Percentiles rank a stretch among this genome's conserved stretches.
These are phyloP conservation scores for Drosophila sulfurigaster DNA, from an alignment of 1,140 invertebrate genomes.

Conservation along the genomic window DNA sequence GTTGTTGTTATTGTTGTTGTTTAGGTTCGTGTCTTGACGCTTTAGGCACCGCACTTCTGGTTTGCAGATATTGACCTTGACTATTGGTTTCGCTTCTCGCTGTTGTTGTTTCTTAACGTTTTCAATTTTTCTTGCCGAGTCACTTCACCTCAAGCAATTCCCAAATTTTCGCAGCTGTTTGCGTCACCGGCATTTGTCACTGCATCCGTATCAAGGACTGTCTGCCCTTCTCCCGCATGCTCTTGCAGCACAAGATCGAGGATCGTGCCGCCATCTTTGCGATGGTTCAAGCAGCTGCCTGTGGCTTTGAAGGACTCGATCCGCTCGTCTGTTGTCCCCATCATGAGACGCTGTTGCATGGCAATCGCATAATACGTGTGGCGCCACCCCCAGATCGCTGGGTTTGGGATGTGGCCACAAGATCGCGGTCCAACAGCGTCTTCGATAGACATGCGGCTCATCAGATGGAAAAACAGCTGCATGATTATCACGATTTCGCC, in stretches of 20 bases:
- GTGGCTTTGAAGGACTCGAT: conserved; percentile 70
- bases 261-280: conserved; percentile 56
- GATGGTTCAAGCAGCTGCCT: conserved; percentile 59
- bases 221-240: conserved; percentile 37
- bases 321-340: conserved; percentile 66
- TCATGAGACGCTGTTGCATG: conserved; percentile 29
- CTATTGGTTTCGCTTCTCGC: conserved; percentile 13
- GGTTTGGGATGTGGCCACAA: conserved; percentile 49
- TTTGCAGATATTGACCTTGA: conserved; percentile 52
- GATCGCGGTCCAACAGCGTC: not conserved
- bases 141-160: conserved; percentile 22
- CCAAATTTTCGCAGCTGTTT: conserved; percentile 36
- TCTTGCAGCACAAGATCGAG: conserved; percentile 60
- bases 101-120: not conserved
- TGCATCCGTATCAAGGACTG: conserved; percentile 70
- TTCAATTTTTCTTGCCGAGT: conserved; percentile 46
- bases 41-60: conserved; percentile 51
- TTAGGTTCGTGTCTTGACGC: conserved; percentile 26
- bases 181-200: conserved; percentile 43
- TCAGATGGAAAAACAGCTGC: conserved; percentile 40
- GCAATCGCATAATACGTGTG: conserved; percentile 53
- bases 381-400: conserved; percentile 50
- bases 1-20: conserved; percentile 4
- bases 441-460: conserved; percentile 5
- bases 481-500: conserved; percentile 60